These are phyloP conservation scores for Cryptus viduatorius DNA, from an alignment of 2,888 invertebrate genomes.

Conservation along the genomic window DNA sequence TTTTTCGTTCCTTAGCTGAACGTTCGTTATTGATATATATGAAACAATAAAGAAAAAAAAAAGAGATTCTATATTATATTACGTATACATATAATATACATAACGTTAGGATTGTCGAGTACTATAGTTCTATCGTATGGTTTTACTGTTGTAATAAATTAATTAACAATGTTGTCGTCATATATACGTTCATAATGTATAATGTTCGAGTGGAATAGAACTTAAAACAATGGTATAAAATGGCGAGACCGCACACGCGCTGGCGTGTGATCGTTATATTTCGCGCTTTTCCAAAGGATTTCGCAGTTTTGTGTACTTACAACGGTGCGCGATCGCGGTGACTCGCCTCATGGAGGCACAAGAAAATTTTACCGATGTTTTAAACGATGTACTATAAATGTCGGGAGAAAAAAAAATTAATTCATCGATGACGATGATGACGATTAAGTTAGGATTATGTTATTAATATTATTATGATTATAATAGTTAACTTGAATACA, in stretches of 20 bases:
- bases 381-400: constrained; percentile 43
- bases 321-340: constrained; percentile 16
- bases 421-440: constrained; percentile 37
- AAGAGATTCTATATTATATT: constrained; percentile 36
- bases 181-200: constrained; percentile 69
- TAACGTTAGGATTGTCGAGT: constrained; percentile 69
- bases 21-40: constrained; percentile 55
- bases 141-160: constrained; percentile 67
- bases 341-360: constrained; percentile 60
- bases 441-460: constrained; percentile 37
- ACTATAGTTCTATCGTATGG: constrained; percentile 66
- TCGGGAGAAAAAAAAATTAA: not conserved
- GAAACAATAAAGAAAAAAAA: constrained; percentile 38
- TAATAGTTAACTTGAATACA: constrained; percentile 47
- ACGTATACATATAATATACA: constrained; percentile 64
- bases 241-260: constrained; percentile 51
- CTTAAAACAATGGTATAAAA: constrained; percentile 14
- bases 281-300: constrained; percentile 35
- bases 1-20: constrained; percentile 44
- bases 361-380: constrained; percentile 44
- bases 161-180: constrained; percentile 62
- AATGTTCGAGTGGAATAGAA: constrained; percentile 21
- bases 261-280: constrained; percentile 39
- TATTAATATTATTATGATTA: constrained; percentile 48
- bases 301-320: constrained; percentile 26